Percentiles rank a stretch among this genome's conserved stretches.
These are phyloP conservation scores for Cryptophagus acutangulus DNA, from an alignment of 2,888 invertebrate genomes.

Conservation along the genomic window DNA sequence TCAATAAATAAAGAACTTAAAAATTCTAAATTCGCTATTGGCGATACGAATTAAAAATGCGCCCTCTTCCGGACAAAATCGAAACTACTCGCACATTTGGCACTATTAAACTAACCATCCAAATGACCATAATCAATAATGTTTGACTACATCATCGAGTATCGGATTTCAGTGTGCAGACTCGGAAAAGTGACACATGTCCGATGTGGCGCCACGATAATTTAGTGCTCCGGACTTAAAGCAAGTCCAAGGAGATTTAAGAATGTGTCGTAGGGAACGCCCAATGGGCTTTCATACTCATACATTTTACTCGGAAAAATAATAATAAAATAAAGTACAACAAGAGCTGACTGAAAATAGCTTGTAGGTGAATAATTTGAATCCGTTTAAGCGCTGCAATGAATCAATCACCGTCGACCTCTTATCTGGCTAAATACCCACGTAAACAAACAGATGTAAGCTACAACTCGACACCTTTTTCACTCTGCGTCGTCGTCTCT, in stretches of 20 bases:
- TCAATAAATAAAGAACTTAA: too few species aligned
- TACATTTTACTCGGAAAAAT: too few species aligned
- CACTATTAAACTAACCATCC: too few species aligned
- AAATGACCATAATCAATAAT: too few species aligned
- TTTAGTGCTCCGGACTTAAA: conserved; percentile 9
- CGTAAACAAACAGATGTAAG: conserved; percentile 46
- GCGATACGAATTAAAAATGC: too few species aligned
- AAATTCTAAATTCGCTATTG: too few species aligned
- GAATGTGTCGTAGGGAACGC: conserved; percentile 13
- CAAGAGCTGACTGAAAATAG: too few species aligned
- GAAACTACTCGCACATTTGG: too few species aligned
- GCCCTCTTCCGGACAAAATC: too few species aligned
- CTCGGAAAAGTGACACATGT: conserved; percentile 13
- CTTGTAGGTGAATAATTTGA: conserved; percentile 32
- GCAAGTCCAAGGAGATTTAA: conserved; percentile 7
- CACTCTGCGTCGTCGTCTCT: conserved; percentile 14
- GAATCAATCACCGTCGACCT: conserved; percentile 42
- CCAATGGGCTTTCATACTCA: conserved; percentile 9
- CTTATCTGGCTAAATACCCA: conserved; percentile 43
- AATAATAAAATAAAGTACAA: too few species aligned
- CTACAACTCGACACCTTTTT: conserved; percentile 44
- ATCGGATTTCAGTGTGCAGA: too few species aligned
- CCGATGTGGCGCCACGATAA: conserved; percentile 16
- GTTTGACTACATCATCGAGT: too few species aligned
- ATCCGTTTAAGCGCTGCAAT: conserved; percentile 34